phyloP scores from a whole-genome alignment of 1,140 invertebrate species.

The Drosophila sturtevanti region DNA sequence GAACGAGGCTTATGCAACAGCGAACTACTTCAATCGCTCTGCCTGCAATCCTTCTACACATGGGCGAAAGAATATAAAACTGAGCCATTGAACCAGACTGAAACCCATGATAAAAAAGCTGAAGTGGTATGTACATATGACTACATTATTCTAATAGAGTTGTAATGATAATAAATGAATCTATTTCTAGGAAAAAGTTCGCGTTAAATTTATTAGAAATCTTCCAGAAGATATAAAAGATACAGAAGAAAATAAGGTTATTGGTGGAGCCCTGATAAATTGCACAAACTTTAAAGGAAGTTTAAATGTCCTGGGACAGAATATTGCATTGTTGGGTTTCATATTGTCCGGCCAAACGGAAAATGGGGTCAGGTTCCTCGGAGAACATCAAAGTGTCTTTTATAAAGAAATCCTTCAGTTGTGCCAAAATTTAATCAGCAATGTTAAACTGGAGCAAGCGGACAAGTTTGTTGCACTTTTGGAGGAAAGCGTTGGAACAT shows the following conservation, averaged over 20 bases:
- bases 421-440: conserved; percentile 60
- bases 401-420: conserved; percentile 78
- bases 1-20: conserved; percentile 94
- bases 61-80: conserved; percentile 86
- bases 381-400: conserved; percentile 3
- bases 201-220: conserved; percentile 91
- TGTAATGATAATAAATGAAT: background rate
- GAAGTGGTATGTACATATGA: conserved; percentile 41
- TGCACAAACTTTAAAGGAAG: conserved; percentile 84
- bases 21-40: conserved; percentile 88
- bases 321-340: conserved; percentile 88
- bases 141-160: background rate
- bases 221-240: conserved; percentile 93
- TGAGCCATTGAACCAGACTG: conserved; percentile 39
- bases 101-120: conserved; percentile 30
- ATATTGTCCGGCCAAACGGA: conserved; percentile 88
- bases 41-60: conserved; percentile 89
- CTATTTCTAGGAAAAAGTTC: conserved; percentile 85
- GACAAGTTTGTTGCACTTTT: conserved; percentile 20
- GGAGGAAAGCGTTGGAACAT: conserved; percentile 22
- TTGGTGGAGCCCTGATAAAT: conserved; percentile 63
- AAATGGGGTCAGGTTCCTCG: conserved; percentile 71
- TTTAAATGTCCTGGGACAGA: conserved; percentile 82
- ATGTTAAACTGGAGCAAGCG: conserved; percentile 14
- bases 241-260: conserved; percentile 51